phyloP scores from a whole-genome alignment of 2,888 invertebrate species.

The Celastrina argiolus region DNA sequence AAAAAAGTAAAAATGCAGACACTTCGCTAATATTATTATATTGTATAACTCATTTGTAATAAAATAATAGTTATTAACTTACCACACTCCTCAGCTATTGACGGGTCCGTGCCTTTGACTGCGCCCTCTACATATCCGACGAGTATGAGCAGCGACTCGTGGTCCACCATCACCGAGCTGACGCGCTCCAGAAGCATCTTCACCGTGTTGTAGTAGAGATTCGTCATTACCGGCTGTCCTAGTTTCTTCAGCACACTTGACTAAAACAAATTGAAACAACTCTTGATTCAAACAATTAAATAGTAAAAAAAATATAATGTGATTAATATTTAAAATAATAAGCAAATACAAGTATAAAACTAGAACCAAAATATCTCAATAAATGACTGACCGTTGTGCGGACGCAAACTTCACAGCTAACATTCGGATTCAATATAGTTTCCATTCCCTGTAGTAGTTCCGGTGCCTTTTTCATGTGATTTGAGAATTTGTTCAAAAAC shows the following conservation, averaged over 20 bases:
- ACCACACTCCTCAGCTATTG: conserved; percentile 68
- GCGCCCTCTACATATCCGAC: conserved; percentile 83
- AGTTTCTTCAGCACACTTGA: conserved; percentile 92
- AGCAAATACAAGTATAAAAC: no score
- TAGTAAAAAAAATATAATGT: no score
- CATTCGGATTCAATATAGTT: conserved; percentile 90
- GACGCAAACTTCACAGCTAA: conserved; percentile 96
- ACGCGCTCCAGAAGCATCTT: conserved; percentile 96
- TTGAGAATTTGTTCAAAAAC: conserved; percentile 89
- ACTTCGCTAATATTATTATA: no score
- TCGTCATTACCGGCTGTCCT: conserved; percentile 96
- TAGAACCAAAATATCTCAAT: background rate
- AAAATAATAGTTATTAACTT: conserved; percentile 33
- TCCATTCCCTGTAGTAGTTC: conserved; percentile 87
- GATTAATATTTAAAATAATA: no score
- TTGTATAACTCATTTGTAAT: no score
- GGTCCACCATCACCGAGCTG: conserved; percentile 97
- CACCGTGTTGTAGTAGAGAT: conserved; percentile 96
- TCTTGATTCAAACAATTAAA: no score
- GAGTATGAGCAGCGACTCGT: conserved; percentile 87
- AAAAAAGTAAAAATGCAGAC: no score
- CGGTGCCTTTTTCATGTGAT: conserved; percentile 85
- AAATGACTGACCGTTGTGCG: conserved; percentile 83
- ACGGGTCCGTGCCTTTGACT: conserved; percentile 70
- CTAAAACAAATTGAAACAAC: conserved; percentile 51